A percentile compares a stretch with the other conserved stretches of the same genome.
These are phyloP conservation scores for Catharus ustulatus DNA, from an alignment of 2,797 vertebrate species.

Conservation along the genomic window DNA sequence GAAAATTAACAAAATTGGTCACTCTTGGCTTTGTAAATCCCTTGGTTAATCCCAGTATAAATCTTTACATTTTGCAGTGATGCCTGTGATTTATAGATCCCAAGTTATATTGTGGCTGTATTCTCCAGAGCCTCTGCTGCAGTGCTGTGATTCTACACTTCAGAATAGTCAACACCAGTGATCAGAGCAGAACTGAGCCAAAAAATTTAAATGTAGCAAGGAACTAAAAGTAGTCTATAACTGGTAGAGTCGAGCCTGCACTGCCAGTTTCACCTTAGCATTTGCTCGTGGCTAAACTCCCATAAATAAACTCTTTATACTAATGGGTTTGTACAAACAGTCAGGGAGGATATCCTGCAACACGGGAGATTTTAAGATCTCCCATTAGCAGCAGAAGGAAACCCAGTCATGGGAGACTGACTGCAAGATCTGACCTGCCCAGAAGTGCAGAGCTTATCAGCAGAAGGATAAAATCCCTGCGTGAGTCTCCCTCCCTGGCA, in stretches of 20 bases:
- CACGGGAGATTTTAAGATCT: slow-evolving; percentile 20
- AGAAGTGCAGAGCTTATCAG: slow-evolving; percentile 10
- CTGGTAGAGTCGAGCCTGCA: background rate
- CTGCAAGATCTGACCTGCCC: slow-evolving; percentile 30
- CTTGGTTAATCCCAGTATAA: background rate
- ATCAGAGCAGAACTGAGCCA: background rate
- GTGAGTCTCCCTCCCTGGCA: background rate
- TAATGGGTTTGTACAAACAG: slow-evolving; percentile 27
- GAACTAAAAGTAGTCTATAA: background rate
- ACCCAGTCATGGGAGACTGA: background rate
- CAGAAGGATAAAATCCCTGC: slow-evolving; percentile 19
- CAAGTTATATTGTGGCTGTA: background rate
- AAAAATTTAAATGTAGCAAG: background rate
- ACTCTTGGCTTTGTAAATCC: background rate
- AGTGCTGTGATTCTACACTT: background rate
- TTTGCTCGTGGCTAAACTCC: slow-evolving; percentile 15
- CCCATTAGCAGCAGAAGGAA: slow-evolving; percentile 16
- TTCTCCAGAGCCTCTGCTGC: background rate
- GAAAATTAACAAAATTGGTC: background rate
- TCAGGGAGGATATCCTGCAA: background rate
- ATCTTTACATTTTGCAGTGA: background rate
- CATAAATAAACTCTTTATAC: slow-evolving; percentile 13
- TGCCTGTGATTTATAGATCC: background rate
- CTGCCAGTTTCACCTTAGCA: slow-evolving; percentile 13
- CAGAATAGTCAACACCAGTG: background rate